phyloP scores from a whole-genome alignment of 2,888 invertebrate species.

The Melinopterus prodromus region DNA sequence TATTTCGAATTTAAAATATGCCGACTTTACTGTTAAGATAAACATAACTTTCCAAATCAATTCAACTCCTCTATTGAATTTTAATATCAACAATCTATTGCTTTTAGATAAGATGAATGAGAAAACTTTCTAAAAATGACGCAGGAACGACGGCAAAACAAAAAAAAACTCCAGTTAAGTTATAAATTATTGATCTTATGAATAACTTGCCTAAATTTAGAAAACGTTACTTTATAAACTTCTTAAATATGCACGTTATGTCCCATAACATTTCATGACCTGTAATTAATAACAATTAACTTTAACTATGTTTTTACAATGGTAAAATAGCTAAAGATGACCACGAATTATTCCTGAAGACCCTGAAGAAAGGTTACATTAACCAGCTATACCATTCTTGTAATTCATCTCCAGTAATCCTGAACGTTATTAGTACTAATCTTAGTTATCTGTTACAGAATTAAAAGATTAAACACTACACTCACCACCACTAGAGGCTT shows the following conservation, averaged over 20 bases:
- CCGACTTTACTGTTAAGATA: not conserved
- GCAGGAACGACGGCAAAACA: not conserved
- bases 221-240: too few relatives aligned
- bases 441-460: constrained; percentile 8
- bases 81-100: not conserved
- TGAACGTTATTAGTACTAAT: not conserved
- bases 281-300: too few relatives aligned
- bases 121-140: not conserved
- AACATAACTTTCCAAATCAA: not conserved
- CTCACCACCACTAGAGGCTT: constrained; percentile 55
- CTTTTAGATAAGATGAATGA: not conserved
- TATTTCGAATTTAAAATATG: not conserved
- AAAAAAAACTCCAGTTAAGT: too few relatives aligned
- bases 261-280: too few relatives aligned
- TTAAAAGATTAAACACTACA: constrained; percentile 34
- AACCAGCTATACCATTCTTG: not conserved
- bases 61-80: not conserved
- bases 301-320: too few relatives aligned
- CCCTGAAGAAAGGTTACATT: too few relatives aligned
- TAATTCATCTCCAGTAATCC: not conserved
- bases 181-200: too few relatives aligned
- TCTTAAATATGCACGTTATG: too few relatives aligned
- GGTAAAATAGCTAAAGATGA: too few relatives aligned
- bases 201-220: too few relatives aligned
- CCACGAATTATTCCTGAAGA: too few relatives aligned